phyloP scores from a whole-genome alignment of 1,140 invertebrate genomes.

The roundworm (Caenorhabditis elegans) region WBcel235 BX284606.5:4130001-4130500 shows the following conservation, averaged over 20 bases:
- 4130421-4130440: too few species aligned
- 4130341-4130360: too few species aligned
- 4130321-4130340: not conserved
- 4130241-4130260: slow-evolving; percentile 1
- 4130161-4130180: not conserved
- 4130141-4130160: not conserved
- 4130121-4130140: slow-evolving; percentile 15
- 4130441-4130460: too few species aligned
- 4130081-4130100: slow-evolving; percentile 33
- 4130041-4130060: slow-evolving; percentile 26
- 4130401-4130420: too few species aligned
- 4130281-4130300: not conserved
- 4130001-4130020: not conserved
- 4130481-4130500: too few species aligned
- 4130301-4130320: not conserved
- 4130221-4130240: slow-evolving; percentile 6
- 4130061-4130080: slow-evolving; percentile 33
- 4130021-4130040: not conserved
- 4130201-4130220: not conserved
- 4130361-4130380: too few species aligned
- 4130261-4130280: too few species aligned
- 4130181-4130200: not conserved
- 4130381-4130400: too few species aligned
- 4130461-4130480: too few species aligned
- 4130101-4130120: not conserved